phyloP scores from a whole-genome alignment of 2,113 vertebrate genomes.

The Ciconia boyciana region DNA sequence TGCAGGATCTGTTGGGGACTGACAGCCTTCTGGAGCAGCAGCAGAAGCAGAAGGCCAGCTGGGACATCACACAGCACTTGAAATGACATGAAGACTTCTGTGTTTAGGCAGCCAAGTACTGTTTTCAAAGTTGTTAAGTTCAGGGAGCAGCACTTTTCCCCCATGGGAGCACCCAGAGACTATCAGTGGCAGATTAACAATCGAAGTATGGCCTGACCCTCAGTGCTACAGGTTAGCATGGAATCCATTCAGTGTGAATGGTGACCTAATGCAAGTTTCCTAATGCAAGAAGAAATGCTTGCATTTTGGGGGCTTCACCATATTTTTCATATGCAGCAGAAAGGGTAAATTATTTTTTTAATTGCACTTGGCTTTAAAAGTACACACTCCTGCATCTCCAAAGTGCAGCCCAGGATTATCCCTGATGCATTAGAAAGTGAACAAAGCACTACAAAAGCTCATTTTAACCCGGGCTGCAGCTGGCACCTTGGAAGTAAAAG shows the following conservation, averaged over 20 bases:
- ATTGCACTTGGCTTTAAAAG: background rate
- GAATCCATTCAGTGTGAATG: background rate
- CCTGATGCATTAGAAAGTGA: background rate
- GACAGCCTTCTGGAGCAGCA: background rate
- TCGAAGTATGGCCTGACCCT: background rate
- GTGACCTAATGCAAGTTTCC: background rate
- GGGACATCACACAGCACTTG: background rate
- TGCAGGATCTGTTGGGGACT: background rate
- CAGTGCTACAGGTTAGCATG: background rate
- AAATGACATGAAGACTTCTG: background rate
- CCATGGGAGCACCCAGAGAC: background rate
- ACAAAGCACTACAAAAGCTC: background rate
- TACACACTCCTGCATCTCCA: background rate
- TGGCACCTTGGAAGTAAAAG: background rate
- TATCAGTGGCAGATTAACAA: background rate
- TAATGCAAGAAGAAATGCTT: background rate
- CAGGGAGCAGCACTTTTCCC: background rate
- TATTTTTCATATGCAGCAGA: background rate
- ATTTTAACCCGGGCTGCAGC: background rate
- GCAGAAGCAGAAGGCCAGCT: background rate
- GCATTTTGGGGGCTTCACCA: background rate
- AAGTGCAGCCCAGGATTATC: background rate
- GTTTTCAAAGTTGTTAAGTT: background rate
- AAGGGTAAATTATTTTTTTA: background rate
- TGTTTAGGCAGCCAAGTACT: background rate